These are phyloP conservation scores for Lates calcarifer DNA, from an alignment of 2,113 vertebrate species.

Conservation along the genomic window DNA sequence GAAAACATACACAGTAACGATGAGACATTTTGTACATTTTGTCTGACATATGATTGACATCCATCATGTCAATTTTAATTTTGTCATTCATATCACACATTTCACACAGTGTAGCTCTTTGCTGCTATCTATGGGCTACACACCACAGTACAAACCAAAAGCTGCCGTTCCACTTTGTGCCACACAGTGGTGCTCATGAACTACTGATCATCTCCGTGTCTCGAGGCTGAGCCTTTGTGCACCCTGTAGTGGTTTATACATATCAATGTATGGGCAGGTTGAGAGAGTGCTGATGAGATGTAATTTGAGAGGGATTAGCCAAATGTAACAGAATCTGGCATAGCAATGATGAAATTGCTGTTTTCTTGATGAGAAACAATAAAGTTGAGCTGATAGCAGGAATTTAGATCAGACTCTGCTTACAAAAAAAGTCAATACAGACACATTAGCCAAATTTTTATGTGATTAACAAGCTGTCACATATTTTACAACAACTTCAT, in stretches of 20 bases:
- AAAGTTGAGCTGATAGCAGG: constrained; percentile 10
- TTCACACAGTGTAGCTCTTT: constrained; percentile 11
- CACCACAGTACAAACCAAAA: background rate
- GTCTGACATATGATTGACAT: constrained; percentile 5
- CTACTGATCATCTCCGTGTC: constrained; percentile 2
- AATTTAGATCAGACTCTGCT: constrained; percentile 6
- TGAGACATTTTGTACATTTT: background rate
- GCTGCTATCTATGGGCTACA: constrained; percentile 44
- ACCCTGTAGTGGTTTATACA: background rate
- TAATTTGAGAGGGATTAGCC: constrained; percentile 31
- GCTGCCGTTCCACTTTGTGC: constrained; percentile 23
- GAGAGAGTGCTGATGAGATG: constrained; percentile 42
- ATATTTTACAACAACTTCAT: background rate
- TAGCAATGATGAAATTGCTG: constrained; percentile 22
- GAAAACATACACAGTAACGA: background rate
- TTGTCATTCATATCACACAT: background rate
- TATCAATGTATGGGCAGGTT: background rate
- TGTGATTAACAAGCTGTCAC: constrained; percentile 6
- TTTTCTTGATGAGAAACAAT: constrained; percentile 48
- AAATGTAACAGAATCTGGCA: constrained; percentile 25
- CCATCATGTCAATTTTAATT: background rate
- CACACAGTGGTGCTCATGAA: constrained; percentile 67
- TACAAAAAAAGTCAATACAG: background rate
- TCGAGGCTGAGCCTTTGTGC: constrained; percentile 10
- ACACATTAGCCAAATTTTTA: background rate